Percentiles rank a stretch among this genome's conserved stretches.
phyloP scores from a whole-genome alignment of 2,888 invertebrate genomes.

The Bombyx huttoni region DNA sequence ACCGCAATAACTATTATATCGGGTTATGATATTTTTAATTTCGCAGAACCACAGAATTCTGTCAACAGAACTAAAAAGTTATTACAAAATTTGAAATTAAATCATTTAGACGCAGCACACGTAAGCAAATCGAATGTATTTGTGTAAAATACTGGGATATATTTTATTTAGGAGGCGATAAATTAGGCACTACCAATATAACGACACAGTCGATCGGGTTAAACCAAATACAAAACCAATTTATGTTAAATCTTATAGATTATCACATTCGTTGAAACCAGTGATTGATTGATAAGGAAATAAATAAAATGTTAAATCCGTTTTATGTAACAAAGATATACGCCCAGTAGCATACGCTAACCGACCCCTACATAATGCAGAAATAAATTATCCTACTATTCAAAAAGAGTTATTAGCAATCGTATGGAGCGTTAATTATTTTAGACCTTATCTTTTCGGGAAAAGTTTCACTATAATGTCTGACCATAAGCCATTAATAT shows the following conservation, averaged over 20 bases:
- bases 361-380: constrained; percentile 8
- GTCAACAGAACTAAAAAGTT: constrained; percentile 9
- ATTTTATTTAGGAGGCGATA: constrained; percentile 11
- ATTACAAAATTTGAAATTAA: constrained; percentile 8
- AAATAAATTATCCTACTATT: constrained; percentile 10
- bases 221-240: constrained; percentile 6
- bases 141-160: constrained; percentile 12
- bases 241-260: constrained; percentile 11
- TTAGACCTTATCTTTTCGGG: constrained; percentile 9
- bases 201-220: constrained; percentile 9
- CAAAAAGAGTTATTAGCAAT: constrained; percentile 11
- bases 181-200: constrained; percentile 7
- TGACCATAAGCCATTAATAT: constrained; percentile 7
- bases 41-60: constrained; percentile 3
- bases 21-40: constrained; percentile 9
- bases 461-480: constrained; percentile 11
- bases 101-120: constrained; percentile 7
- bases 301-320: constrained; percentile 2
- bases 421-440: constrained; percentile 9
- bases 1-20: constrained; percentile 1
- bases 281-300: constrained; percentile 12
- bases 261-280: constrained; percentile 7
- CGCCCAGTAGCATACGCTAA: constrained; percentile 8
- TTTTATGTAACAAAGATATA: constrained; percentile 10
- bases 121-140: constrained; percentile 7